phyloP scores from a whole-genome alignment of 2,113 vertebrate genomes.

The Sinocyclocheilus rhinocerous region DNA sequence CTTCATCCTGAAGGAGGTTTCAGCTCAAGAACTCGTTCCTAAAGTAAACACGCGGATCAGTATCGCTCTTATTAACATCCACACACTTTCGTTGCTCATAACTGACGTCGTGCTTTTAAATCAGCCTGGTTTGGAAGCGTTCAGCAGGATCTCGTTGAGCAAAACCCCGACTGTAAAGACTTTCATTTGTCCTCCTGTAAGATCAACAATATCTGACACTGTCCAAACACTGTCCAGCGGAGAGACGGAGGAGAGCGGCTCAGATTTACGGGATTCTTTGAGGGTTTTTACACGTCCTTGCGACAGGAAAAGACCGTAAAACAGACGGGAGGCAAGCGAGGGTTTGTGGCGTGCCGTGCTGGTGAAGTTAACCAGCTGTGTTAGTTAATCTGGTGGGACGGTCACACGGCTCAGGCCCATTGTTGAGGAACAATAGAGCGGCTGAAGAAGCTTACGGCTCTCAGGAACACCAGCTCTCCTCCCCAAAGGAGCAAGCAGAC shows the following conservation, averaged over 20 bases:
- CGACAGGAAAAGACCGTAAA: slow-evolving; percentile 10
- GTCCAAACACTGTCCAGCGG: slow-evolving; percentile 22
- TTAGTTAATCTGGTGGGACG: slow-evolving; percentile 31
- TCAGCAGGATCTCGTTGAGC: no score
- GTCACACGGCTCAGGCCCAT: background rate
- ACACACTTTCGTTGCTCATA: background rate
- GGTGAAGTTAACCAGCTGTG: slow-evolving; percentile 37
- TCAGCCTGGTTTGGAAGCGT: background rate
- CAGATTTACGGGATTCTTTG: background rate
- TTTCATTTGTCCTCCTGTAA: slow-evolving; percentile 27
- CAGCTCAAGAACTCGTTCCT: background rate
- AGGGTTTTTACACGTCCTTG: slow-evolving; percentile 10
- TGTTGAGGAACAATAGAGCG: slow-evolving; percentile 30
- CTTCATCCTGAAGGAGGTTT: background rate
- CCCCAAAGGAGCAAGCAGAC: background rate
- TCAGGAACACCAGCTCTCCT: background rate
- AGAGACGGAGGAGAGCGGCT: background rate
- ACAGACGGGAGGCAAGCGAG: background rate
- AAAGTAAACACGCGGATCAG: background rate
- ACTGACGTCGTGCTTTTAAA: background rate
- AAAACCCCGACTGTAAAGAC: background rate
- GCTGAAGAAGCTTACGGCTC: slow-evolving; percentile 21
- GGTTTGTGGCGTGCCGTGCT: background rate
- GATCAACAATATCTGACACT: slow-evolving; percentile 24
- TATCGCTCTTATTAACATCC: background rate